phyloP scores from a whole-genome alignment of 2,797 vertebrate genomes.

The Paedocypris micromegethes region DNA sequence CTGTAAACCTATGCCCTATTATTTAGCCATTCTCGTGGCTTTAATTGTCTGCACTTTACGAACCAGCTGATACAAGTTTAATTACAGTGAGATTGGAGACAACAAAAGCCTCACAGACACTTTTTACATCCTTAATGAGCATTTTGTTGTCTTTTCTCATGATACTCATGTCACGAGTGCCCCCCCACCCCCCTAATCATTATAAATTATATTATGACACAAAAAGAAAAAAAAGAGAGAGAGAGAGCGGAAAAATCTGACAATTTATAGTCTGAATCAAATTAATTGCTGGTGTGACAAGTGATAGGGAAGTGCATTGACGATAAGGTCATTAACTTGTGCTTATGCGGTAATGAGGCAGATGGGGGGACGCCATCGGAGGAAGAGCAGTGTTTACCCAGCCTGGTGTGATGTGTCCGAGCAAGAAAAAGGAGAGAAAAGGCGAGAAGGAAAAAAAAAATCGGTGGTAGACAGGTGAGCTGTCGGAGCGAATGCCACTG shows the following conservation, averaged over 20 bases:
- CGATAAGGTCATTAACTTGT: slow-evolving; percentile 74
- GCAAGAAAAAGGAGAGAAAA: slow-evolving; percentile 47
- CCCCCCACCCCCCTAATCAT: slow-evolving; percentile 40
- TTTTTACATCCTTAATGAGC: slow-evolving; percentile 59
- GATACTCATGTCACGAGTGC: slow-evolving; percentile 57
- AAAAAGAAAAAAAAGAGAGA: slow-evolving; percentile 28
- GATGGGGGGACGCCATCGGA: slow-evolving; percentile 48
- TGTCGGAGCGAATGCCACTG: slow-evolving; percentile 48
- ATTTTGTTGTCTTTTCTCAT: slow-evolving; percentile 61
- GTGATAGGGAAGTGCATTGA: slow-evolving; percentile 63
- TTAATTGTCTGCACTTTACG: slow-evolving; percentile 38
- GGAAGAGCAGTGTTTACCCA: slow-evolving; percentile 78
- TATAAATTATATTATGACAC: slow-evolving; percentile 55
- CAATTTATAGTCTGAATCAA: slow-evolving; percentile 58
- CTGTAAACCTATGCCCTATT: slow-evolving; percentile 28
- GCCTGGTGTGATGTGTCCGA: slow-evolving; percentile 58
- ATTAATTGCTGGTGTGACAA: slow-evolving; percentile 72
- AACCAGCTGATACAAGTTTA: slow-evolving; percentile 50
- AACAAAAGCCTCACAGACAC: slow-evolving; percentile 55
- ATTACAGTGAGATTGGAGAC: slow-evolving; percentile 57
- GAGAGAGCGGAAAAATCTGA: slow-evolving; percentile 60
- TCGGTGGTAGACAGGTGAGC: slow-evolving; percentile 33
- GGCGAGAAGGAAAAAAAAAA: slow-evolving; percentile 46
- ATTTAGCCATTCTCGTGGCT: slow-evolving; percentile 34
- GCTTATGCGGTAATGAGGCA: slow-evolving; percentile 69